Evolutionary conservation across 2,797 vertebrate genomes (phyloP), one percentile per base, ranked within the genome.

Genomic region (Arctocebus calabarensis): DNA sequence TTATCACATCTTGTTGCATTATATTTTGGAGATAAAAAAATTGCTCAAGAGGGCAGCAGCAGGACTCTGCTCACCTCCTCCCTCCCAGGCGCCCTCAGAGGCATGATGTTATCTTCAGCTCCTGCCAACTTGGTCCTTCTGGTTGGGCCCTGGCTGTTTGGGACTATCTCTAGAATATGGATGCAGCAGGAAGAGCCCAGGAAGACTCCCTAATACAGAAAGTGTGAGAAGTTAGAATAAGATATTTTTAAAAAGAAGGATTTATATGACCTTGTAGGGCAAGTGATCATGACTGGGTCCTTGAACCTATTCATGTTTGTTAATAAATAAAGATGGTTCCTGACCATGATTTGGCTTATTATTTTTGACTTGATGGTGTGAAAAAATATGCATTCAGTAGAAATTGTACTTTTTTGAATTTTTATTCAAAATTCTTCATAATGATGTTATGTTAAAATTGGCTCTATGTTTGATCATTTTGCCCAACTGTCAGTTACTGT

Each of bases 1-100:
- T 98, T 96, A 97, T 98, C 97, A 94, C 97, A 95, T 97, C 97
- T 97, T 96, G 97, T 97, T 97, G 92, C 91, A 92, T 98, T 98
- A 95, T 84, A 85, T 84, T 94, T 94, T 94, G 86, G 93, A 98
- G 97, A 97, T 98, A 94, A 98, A 96, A 96, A 94, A 96, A 43
- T 68, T 2, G 0, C 91, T 96, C 43, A 90, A 34, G 84, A 97
- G 97, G 98, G 96, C 97, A 96, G 95, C 11, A 0, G 96, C 86
- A 91, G 96, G 97, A 95, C 91, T 92, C 92, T 61, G 94, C 97
- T 95, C 96, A 78, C 95, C 97, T 97, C 94, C 75, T 97, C 32
- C 95, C 96, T 96, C 96, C 85, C 81, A 97, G 97, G 96, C 96
- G 94, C 97, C 97, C 97, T 91, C 59, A 0, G 93, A 97, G 95